These are phyloP conservation scores for Capricornis sumatraensis DNA, from an alignment of 2,113 vertebrate species.

Conservation along the genomic window DNA sequence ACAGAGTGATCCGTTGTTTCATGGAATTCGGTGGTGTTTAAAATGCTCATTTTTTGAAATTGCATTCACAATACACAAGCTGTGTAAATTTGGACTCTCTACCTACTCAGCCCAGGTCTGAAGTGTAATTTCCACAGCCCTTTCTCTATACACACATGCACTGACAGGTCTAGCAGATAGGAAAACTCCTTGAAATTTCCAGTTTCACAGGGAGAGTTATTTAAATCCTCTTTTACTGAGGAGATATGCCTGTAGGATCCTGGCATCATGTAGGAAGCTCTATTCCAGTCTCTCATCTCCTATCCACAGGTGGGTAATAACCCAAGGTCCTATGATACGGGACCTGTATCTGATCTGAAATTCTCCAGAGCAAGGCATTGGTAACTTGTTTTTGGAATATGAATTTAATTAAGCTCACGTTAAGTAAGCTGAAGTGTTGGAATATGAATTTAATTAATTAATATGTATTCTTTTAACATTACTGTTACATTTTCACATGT, in stretches of 20 bases:
- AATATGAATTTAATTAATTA: background rate
- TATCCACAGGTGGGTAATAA: rapidly evolving
- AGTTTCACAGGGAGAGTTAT: background rate
- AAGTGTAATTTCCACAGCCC: background rate
- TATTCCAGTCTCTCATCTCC: background rate
- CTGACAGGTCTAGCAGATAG: background rate
- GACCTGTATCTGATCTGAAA: background rate
- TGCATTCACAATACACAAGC: background rate
- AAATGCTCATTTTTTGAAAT: background rate
- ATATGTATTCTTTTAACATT: background rate
- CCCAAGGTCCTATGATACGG: background rate
- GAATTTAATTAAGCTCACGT: background rate
- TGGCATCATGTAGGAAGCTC: background rate
- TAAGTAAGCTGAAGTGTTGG: background rate
- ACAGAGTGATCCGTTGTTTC: background rate
- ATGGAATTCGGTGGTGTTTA: background rate
- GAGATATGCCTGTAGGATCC: background rate
- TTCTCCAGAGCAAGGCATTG: background rate
- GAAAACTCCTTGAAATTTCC: background rate
- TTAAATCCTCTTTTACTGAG: background rate
- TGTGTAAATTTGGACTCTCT: background rate
- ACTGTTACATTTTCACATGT: background rate
- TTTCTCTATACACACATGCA: background rate
- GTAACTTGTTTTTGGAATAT: background rate
- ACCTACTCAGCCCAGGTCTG: background rate